Evolutionary conservation across 2,113 vertebrate genomes (phyloP), one percentile per base, ranked within the genome.

Genomic region (Pipa parva): DNA sequence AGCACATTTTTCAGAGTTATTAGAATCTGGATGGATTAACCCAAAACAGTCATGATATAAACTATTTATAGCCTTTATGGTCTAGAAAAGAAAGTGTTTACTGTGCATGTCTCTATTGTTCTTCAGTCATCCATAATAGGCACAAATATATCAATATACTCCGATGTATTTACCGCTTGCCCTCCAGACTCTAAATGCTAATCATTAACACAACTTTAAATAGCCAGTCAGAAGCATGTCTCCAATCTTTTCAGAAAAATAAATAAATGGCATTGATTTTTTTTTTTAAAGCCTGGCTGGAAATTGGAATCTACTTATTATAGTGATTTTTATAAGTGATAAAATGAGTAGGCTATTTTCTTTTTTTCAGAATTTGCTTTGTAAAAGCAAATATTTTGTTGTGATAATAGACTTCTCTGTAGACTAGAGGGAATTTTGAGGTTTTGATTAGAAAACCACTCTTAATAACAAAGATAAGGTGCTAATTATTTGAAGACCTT

Each of bases 201-300:
- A 80, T 81, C 78, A 76, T 73, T 81, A 83, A 72, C 50, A 25
- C 72, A 54, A 66, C 49, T 74, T 81, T 78, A 79, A 79, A 78
- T 71, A 77, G 21, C 73, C 59, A 63, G 69, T 31, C 70, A 74
- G 75, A 76, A 73, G 57, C 15, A 0, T 76, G 73, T 74, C 78
- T 79, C 74, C 66, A 69, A 54, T 75, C 28, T 67, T 49, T 42
- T 22, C 77, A 28, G 24, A 48, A 49, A 56, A 73, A 78, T 78
- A 69, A 64, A 52, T 72, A 55, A 74, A 63, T 77, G 63, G 26
- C 24, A 27, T 69, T 60, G 39, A 50, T 37, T 49, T 73, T 50
- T 26, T 78, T 59, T 31, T 48, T 37, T 51, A 72, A 50, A 31
- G 48, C 77, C 78, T 73, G 56, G 15, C 66, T 76, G 63, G 48